Conservation (phyloP, 2,888 invertebrate species). For the Panorpa germanica region DNA sequence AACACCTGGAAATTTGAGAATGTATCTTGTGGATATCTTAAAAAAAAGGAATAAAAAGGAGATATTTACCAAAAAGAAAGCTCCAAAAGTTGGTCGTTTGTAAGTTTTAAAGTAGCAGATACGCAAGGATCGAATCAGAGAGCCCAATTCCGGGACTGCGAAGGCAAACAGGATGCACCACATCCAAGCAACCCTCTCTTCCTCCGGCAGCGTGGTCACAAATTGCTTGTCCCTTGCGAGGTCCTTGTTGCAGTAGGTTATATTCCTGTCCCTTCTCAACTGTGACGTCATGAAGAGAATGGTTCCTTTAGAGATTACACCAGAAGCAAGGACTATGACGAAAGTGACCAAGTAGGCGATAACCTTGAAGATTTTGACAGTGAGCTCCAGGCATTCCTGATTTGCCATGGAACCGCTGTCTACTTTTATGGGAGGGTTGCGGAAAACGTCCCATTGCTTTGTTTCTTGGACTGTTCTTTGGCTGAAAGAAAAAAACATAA, state of each 20-base stretch:
- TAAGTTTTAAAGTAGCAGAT: slow-evolving; percentile 86
- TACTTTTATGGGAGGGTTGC: slow-evolving; percentile 75
- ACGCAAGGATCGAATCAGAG: slow-evolving; percentile 63
- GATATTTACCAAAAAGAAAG: slow-evolving; percentile 29
- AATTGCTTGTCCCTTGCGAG: slow-evolving; percentile 78
- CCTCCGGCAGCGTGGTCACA: slow-evolving; percentile 59
- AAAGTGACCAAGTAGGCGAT: slow-evolving; percentile 74
- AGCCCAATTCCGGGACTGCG: slow-evolving; percentile 74
- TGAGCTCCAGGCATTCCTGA: slow-evolving; percentile 69
- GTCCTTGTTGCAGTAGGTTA: slow-evolving; percentile 69
- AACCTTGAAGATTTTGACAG: slow-evolving; percentile 67
- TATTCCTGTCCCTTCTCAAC: slow-evolving; percentile 52
- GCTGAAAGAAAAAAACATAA: slow-evolving; percentile 33
- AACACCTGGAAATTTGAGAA: slow-evolving; percentile 46
- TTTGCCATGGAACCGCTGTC: slow-evolving; percentile 79
- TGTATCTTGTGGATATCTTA: too few relatives aligned
- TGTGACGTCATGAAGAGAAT: slow-evolving; percentile 87
- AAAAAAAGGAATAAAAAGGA: too few relatives aligned
- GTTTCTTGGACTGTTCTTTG: slow-evolving; percentile 70
- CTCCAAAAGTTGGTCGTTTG: slow-evolving; percentile 43
- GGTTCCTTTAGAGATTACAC: slow-evolving; percentile 75
- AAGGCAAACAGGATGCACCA: slow-evolving; percentile 82
- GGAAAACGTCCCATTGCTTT: slow-evolving; percentile 94
- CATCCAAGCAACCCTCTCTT: slow-evolving; percentile 81
- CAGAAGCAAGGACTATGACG: slow-evolving; percentile 63